Evolutionary conservation across 2,113 vertebrate species (phyloP), one percentile per base, ranked within the genome.

Genomic region (Strix uralensis): DNA sequence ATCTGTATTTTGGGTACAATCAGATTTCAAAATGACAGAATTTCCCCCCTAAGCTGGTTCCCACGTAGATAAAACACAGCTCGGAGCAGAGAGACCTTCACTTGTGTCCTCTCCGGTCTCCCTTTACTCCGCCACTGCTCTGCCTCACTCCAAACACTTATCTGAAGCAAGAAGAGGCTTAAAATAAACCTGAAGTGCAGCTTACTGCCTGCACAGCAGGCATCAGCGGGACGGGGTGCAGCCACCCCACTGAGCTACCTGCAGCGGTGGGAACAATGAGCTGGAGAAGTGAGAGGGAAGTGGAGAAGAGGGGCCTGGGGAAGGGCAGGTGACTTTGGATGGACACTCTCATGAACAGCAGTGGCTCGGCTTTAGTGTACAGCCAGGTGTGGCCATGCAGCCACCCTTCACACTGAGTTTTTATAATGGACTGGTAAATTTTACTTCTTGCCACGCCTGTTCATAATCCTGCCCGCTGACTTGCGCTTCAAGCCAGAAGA

Each of bases 221-320:
- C 23, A 55, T 5, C 61, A 18, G 40, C 3, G 10, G 38, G 73
- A 27, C 7, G 3, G 30, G 54, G 21, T 20, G 40, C 51, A 27
- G 71, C 38, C 38, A 47, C 25, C 36, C 34, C 58, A 3, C 42
- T 1, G 15, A 55, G 30, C 21, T 29, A 13, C 1, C 1, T 4
- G 14, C 42, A 30, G 15, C 0, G 3, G 42, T 7, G 58, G 62
- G 70, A 73, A n/a, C 9, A 29, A 36, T 0, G 0, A 66, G 40
- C 34, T 54, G 42, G 59, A 74, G 15, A 62, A 72, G 36, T 1
- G 32, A 32, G 47, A 87, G 7, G 19, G 29, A n/a, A 63, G 36
- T 0, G 4, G 49, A 49, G 47, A 40, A 4, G 38, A 42, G 54
- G 44, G 19, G 38, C 20, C 42, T 4, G 1, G 1, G 66, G 34